Percentiles rank a stretch among this genome's conserved stretches.
Conservation (phyloP, 1,140 invertebrate species). For the Drosophila dunni region DNA sequence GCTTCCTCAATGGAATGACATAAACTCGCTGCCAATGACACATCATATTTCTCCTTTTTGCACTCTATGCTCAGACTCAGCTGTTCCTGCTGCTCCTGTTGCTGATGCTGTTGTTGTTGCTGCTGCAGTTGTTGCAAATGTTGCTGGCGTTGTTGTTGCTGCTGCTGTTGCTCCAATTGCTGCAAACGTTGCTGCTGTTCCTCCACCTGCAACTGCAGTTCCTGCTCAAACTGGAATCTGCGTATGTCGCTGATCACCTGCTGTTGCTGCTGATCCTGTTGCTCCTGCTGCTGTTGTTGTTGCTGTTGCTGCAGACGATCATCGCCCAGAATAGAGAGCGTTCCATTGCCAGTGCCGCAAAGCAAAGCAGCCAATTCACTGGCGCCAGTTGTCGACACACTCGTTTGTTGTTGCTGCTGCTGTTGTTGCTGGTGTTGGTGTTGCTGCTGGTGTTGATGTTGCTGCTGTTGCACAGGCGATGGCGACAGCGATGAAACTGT, state of each 20-base stretch:
- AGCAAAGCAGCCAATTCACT: slow-evolving; percentile 77
- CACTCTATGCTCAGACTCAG: slow-evolving; percentile 75
- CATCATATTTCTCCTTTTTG: slow-evolving; percentile 80
- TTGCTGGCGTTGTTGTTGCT: slow-evolving; percentile 49
- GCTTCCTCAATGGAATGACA: slow-evolving; percentile 79
- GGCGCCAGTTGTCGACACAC: slow-evolving; percentile 60
- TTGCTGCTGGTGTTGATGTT: slow-evolving; percentile 56
- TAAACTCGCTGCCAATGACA: slow-evolving; percentile 60
- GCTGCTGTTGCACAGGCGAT: slow-evolving; percentile 76
- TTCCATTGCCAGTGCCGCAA: slow-evolving; percentile 72
- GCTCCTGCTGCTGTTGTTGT: slow-evolving; percentile 29
- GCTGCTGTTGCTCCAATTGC: slow-evolving; percentile 60
- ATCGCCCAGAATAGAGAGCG: slow-evolving; percentile 65
- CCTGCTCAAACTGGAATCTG: slow-evolving; percentile 60
- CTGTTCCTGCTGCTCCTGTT: slow-evolving; percentile 67
- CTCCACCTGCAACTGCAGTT: slow-evolving; percentile 61
- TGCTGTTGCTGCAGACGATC: slow-evolving; percentile 46
- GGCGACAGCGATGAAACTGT: slow-evolving; percentile 80
- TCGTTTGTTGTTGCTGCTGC: slow-evolving; percentile 62
- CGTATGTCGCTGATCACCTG: slow-evolving; percentile 42
- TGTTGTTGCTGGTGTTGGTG: slow-evolving; percentile 50
- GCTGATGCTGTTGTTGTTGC: slow-evolving; percentile 47
- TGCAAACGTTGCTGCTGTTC: slow-evolving; percentile 59
- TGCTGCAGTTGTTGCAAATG: slow-evolving; percentile 58
- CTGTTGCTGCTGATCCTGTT: slow-evolving; percentile 25